Percentiles rank a stretch among this genome's conserved stretches.
Evolutionary conservation across 2,888 invertebrate genomes (phyloP).

Genomic region (Drosophila differens): DNA sequence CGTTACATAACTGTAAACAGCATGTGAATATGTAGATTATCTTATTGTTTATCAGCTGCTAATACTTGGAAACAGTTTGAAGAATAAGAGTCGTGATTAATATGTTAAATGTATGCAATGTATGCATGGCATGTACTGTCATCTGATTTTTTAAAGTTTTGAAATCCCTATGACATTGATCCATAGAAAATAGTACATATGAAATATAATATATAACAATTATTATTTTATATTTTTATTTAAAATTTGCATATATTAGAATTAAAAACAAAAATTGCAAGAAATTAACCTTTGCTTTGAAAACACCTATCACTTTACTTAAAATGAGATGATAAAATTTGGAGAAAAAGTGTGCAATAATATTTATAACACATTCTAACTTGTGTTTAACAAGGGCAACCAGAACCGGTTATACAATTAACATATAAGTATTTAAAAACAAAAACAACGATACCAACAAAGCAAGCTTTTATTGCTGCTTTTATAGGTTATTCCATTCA

Average conservation of each 20-base stretch:
- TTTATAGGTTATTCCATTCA: not conserved
- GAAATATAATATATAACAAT: not conserved
- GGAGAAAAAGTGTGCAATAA: not conserved
- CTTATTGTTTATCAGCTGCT: constrained; percentile 4
- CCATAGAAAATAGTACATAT: not conserved
- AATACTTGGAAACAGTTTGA: not conserved
- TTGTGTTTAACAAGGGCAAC: not conserved
- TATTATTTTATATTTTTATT: not conserved
- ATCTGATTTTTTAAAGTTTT: not conserved
- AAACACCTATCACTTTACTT: not conserved
- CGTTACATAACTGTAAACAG: not conserved
- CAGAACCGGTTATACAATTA: constrained; percentile 3
- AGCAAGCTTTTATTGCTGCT: not conserved
- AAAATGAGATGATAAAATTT: not conserved
- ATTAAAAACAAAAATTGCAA: not conserved
- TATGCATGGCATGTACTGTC: not conserved
- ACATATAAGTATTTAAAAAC: not conserved
- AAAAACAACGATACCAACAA: constrained; percentile 1
- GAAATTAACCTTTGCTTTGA: not conserved
- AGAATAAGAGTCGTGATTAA: not conserved
- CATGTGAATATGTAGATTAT: not conserved
- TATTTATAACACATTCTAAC: not conserved
- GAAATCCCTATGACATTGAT: not conserved
- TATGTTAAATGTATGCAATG: not conserved
- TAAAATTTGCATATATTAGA: not conserved